phyloP scores from a whole-genome alignment of 2,113 vertebrate species.

The Brienomyrus longianalis region DNA sequence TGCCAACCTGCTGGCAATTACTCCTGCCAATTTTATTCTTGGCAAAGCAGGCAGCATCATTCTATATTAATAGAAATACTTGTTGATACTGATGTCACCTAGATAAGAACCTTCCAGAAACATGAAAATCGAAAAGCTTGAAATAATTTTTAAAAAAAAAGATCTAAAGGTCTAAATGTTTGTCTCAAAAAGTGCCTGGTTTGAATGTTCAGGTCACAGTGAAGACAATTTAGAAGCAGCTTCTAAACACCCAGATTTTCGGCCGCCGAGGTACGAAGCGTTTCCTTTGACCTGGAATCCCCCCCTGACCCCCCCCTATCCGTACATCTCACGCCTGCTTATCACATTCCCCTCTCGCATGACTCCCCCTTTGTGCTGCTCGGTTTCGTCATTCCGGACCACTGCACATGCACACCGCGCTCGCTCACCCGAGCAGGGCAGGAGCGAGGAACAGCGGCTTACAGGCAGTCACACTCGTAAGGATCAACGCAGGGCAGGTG shows the following conservation, averaged over 20 bases:
- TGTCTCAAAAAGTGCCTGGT: not conserved
- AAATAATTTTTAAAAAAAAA: not conserved
- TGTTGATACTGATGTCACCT: not conserved
- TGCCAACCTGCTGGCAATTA: conserved; percentile 28
- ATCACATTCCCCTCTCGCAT: not conserved
- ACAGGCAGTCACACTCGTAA: not conserved
- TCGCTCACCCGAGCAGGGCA: not conserved
- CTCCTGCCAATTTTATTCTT: not conserved
- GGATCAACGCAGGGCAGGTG: not conserved
- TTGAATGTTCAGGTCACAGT: not conserved
- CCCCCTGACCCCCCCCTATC: not conserved
- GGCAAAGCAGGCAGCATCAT: not conserved
- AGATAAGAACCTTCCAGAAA: not conserved
- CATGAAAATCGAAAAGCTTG: not conserved
- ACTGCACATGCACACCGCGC: not conserved
- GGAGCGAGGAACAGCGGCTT: not conserved
- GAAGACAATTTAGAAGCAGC: not conserved
- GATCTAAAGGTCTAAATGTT: not conserved
- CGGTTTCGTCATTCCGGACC: not conserved
- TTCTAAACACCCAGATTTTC: not conserved
- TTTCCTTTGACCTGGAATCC: not conserved
- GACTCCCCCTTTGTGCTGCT: not conserved
- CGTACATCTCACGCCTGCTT: not conserved
- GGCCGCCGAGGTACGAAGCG: not conserved
- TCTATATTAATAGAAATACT: not conserved